Evolutionary conservation across 1,140 invertebrate species (phyloP).

Genomic region (Anadara kagoshimensis): DNA sequence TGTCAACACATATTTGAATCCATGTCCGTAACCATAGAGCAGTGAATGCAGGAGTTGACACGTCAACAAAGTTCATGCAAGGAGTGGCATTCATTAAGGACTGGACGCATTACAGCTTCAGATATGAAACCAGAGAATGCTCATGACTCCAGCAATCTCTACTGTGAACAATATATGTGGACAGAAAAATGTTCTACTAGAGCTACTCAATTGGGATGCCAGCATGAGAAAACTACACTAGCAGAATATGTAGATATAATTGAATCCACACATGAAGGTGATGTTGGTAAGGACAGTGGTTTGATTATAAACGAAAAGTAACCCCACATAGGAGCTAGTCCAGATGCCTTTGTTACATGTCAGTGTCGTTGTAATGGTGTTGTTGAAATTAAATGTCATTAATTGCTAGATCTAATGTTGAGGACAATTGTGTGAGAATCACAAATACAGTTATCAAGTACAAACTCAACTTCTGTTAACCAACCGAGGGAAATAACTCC

Average conservation of each 20-base stretch:
- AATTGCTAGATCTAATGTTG: constrained; percentile 8
- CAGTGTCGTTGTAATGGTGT: constrained; percentile 28
- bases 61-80: constrained; percentile 25
- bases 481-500: constrained; percentile 26
- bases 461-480: constrained; percentile 37
- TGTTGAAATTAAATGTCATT: constrained; percentile 33
- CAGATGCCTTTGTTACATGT: constrained; percentile 9
- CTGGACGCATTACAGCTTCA: constrained; percentile 45
- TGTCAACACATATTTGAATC: constrained; percentile 22
- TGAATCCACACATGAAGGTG: no score
- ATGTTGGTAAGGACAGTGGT: neutral
- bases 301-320: constrained; percentile 34
- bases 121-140: constrained; percentile 3
- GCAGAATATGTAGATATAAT: no score
- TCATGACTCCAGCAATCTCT: constrained; percentile 11
- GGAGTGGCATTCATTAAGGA: constrained; percentile 33
- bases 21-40: constrained; percentile 11
- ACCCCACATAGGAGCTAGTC: neutral
- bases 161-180: constrained; percentile 17
- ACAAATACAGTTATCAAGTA: constrained; percentile 36
- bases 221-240: constrained; percentile 26
- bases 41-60: constrained; percentile 32
- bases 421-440: constrained; percentile 28
- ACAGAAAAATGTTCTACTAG: constrained; percentile 32
- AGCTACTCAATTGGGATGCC: constrained; percentile 34